Evolutionary conservation across 2,888 invertebrate species (phyloP), one percentile per base, ranked within the genome.

Genomic region (Salpingus planirostris): DNA sequence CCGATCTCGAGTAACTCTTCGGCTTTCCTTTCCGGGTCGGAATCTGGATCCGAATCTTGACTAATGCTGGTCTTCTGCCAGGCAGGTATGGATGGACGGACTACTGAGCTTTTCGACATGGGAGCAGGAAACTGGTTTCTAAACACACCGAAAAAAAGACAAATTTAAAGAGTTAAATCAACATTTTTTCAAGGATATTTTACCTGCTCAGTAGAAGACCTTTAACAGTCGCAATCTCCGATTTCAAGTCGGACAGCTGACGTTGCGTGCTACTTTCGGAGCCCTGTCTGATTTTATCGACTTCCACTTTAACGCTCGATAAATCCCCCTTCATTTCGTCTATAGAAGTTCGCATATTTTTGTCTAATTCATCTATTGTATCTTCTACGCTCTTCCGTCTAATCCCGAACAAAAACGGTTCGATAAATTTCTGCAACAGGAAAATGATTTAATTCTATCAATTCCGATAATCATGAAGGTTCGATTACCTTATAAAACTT

Each of bases 41-140:
- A 52, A 30, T 63, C 62, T 1, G 64, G 64, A 31, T 64, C 67
- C 32, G 64, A 64, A 33, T 58, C 59, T 23, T 52, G 65, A 59
- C 73, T 66, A 55, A 76, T 67, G 50, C 80, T 71, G 28, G 75
- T 76, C 36, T 84, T 65, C 60, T 87, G 86, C 87, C 87, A 87
- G 8, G 82, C 76, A 11, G 87, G 86, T 47, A 87, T 86, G 1
- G 83, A 82, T 1, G 79, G 74, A 1, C 77, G 75, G 13, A 76
- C 72, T 1, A 73, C 65, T 2, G 76, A 69, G 7, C 68, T 63
- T 48, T 70, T 73, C 15, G 68, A 65, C 2, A 83, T 73, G 7
- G 77, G 72, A 2, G 14, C 11, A 11, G 86, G 81, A 61, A 87
- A 87, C 65, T 86, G 86, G 62, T 85, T 86, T 53, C 86, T 82